Evolutionary conservation across 92 coral and sea anemone genomes (phyloP), one percentile per base, ranked within the genome.

Genomic region (Epizoanthus illoricatus): DNA sequence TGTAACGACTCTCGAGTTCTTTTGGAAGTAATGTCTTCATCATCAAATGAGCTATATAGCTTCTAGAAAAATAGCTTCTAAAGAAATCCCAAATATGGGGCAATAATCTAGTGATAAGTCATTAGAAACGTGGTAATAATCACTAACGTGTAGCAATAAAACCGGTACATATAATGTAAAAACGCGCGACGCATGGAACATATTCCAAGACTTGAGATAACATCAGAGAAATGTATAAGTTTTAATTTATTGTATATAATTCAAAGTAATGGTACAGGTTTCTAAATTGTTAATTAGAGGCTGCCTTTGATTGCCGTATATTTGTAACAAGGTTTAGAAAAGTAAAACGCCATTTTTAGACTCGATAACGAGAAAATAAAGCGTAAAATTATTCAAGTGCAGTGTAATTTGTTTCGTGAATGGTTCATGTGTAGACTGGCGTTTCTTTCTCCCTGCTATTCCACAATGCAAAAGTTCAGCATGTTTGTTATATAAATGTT

Each of bases 201-300:
- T 61, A 61, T 41, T 76, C 70, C 52, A 56, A 57, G 11, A 20
- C 28, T n/a, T 40, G 36, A n/a, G 57, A 23, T 36, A 23, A 15
- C 65, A 4, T 36, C 36, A 54, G 57, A 74, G 65, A 74, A 74
- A 17, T 49, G 60, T 58, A 28, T 39, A 75, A 41, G 81, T 40
- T 76, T 76, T 76, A 76, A 76, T 76, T 76, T 76, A 76, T 76
- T 76, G 81, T 76, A 76, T 76, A 76, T 21, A 76, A 76, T 5
- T 60, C n/a, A 10, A 36, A 74, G 47, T 19, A 68, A 68, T 39
- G 21, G 42, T 33, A 66, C 40, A 39, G 72, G 40, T 39, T 67
- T 67, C 72, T 67, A 67, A 33, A 67, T 41, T 67, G 12, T 67
- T 67, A 33, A 67, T 13, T 39, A 39, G 20, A 60, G 81, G 59